Base-by-base conservation (phyloP, 2,888 invertebrate species). In the Siphlonurus alternatus region DNA sequence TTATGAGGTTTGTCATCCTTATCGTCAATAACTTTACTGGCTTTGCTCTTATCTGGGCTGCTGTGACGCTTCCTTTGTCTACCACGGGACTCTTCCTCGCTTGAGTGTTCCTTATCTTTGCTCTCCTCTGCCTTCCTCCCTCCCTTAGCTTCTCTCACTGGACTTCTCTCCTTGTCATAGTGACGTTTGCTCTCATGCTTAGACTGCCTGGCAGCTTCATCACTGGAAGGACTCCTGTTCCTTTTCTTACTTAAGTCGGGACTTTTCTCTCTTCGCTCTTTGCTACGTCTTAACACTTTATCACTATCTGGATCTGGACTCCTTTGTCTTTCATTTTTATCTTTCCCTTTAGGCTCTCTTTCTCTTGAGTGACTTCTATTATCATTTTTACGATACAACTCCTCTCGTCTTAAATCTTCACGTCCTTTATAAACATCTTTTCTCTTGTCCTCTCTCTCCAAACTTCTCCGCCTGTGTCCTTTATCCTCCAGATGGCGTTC, bases 361-460 rank as follows among this genome's bases (percentile, higher is more conserved):
- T 53, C 53, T 62, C 56, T 60, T 51, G 60, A 23, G 5, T 23
- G 5, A 15, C 15, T 38, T 15, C 38, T 38, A 5, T 38, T 5
- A 5, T 38, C 38, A 10, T 38, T 15, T 38, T 15, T 38, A 38
- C 15, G 38, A 15, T 38, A 15, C 15, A 54, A n/a, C n/a, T n/a
- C n/a, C n/a, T n/a, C n/a, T n/a, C n/a, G n/a, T n/a, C n/a, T 10
- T 51, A 23, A 23, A 23, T 62, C 20, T 51, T 24, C 54, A 63
- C 65, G 1, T n/a, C 22, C 19, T 38, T 53, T 59, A 19, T 59
- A 25, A 23, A 51, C 2, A 20, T 38, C 38, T 63, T 22, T 23
- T 65, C 61, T 65, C 59, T 56, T 56, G 25, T 54, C 25, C 59
- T 25, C 22, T 53, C 56, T 24, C 59, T 38, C 38, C 15, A 38